Conservation (phyloP, 2,888 invertebrate genomes). For the Dendrolimus houi region DNA sequence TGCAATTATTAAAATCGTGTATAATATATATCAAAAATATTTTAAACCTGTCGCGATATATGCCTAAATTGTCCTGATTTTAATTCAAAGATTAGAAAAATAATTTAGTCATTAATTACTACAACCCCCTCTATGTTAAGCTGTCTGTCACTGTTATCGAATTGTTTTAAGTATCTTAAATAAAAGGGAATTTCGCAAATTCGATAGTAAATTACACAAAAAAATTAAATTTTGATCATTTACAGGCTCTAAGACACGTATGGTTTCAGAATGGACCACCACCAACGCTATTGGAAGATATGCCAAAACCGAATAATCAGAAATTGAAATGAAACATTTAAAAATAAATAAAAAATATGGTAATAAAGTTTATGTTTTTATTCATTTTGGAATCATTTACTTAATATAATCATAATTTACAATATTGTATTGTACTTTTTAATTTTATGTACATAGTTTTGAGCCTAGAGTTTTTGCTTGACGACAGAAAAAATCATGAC, state of each 20-base stretch:
- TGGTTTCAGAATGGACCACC: slow-evolving; percentile 84
- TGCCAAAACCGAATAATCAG: slow-evolving; percentile 78
- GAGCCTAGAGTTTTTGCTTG: slow-evolving; percentile 21
- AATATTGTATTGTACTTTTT: slow-evolving; percentile 49
- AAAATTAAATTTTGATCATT: slow-evolving; percentile 11
- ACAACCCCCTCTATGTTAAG: no score
- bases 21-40: no score
- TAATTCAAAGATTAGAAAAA: no score
- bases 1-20: no score
- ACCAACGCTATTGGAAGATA: slow-evolving; percentile 78
- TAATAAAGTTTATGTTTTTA: slow-evolving; percentile 31
- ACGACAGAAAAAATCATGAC: no score
- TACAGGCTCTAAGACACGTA: slow-evolving; percentile 82
- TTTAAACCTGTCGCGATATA: no score
- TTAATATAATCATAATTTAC: slow-evolving; percentile 41
- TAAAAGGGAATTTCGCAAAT: no score
- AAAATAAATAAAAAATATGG: slow-evolving; percentile 18
- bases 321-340: slow-evolving; percentile 29
- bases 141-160: no score
- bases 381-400: slow-evolving; percentile 30
- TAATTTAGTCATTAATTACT: no score
- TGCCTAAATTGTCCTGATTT: no score
- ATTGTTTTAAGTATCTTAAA: no score
- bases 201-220: no score
- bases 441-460: slow-evolving; percentile 33